Evolutionary conservation across 2,797 vertebrate genomes (phyloP).

Genomic region (Hylomyscus alleni): DNA sequence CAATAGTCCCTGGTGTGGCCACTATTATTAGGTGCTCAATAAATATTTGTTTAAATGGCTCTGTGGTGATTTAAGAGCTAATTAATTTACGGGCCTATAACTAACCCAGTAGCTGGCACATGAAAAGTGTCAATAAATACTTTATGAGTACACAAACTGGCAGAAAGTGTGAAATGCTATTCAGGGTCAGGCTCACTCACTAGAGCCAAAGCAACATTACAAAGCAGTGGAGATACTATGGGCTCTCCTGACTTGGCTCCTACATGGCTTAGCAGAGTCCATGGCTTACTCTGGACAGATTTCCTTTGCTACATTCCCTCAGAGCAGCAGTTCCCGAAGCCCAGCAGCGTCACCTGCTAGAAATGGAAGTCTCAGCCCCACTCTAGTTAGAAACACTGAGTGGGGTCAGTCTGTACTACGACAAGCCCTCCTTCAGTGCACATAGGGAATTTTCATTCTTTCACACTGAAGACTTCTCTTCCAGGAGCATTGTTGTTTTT

Average conservation of each 20-base stretch:
- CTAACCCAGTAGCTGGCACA: background rate
- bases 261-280: background rate
- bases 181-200: background rate
- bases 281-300: background rate
- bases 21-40: background rate
- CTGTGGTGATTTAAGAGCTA: background rate
- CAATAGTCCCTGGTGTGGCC: background rate
- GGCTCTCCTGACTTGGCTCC: background rate
- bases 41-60: conserved; percentile 50
- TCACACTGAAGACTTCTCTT: background rate
- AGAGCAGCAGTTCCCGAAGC: background rate
- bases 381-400: background rate
- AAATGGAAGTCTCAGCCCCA: background rate
- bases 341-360: background rate
- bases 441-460: background rate
- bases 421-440: background rate
- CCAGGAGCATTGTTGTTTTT: background rate
- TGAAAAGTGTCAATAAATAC: background rate
- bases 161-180: background rate
- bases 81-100: background rate
- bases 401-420: background rate
- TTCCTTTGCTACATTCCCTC: background rate
- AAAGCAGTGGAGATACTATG: background rate
- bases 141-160: background rate
- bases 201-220: background rate